These are phyloP conservation scores for Drosophila lacteicornis DNA, from an alignment of 1,140 invertebrate species.

Conservation along the genomic window DNA sequence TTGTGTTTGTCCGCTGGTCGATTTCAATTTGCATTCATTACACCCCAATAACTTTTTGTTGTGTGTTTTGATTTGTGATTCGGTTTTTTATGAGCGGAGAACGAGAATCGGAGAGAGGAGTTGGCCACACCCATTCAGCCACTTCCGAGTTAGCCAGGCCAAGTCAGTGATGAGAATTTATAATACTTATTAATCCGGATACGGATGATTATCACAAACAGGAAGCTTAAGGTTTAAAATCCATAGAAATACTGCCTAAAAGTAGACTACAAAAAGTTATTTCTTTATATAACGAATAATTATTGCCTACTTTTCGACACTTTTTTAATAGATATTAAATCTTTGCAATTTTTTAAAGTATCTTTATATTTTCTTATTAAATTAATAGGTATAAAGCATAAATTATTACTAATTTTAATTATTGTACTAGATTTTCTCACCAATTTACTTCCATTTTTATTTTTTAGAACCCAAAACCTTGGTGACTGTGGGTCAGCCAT, in stretches of 20 bases:
- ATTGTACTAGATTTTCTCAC: too few species aligned
- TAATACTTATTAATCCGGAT: neutral
- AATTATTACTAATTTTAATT: too few species aligned
- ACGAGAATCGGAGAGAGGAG: slow-evolving; percentile 1
- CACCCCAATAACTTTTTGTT: slow-evolving; percentile 19
- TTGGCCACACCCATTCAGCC: neutral
- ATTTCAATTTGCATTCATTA: slow-evolving; percentile 64
- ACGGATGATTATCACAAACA: neutral
- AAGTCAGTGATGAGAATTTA: neutral
- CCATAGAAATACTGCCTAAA: neutral
- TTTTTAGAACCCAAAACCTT: slow-evolving; percentile 77
- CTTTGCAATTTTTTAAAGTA: neutral
- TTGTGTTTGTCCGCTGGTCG: slow-evolving; percentile 47
- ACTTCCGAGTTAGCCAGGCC: slow-evolving; percentile 16
- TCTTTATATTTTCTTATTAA: too few species aligned
- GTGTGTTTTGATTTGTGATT: slow-evolving; percentile 30
- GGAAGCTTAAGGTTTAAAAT: neutral
- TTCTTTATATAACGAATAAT: neutral
- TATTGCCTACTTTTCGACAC: neutral
- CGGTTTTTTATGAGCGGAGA: slow-evolving; percentile 14
- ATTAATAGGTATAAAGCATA: too few species aligned
- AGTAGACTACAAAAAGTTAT: neutral
- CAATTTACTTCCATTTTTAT: neutral
- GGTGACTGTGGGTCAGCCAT: slow-evolving; percentile 77
- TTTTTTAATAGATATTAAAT: neutral